Base-by-base conservation (phyloP, 2,113 vertebrate species). In the Chionomys nivalis region DNA sequence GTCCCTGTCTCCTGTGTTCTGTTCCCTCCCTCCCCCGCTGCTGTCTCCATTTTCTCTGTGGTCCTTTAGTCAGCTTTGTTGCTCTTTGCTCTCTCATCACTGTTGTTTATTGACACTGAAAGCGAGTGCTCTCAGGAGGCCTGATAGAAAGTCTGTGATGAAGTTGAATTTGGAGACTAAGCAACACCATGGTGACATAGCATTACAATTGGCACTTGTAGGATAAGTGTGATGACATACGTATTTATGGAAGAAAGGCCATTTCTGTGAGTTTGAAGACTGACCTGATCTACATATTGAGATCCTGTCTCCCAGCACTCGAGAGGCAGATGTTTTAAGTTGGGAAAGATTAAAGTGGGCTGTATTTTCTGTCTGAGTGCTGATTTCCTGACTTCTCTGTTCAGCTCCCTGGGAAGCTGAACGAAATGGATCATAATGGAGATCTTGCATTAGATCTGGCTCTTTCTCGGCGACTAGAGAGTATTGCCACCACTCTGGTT, bases 381-480 rank as follows among this genome's bases (percentile, higher is more conserved):
- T 97, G 49, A 97, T 82, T 49, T 66, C 92, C 85, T 42, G 36
- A 76, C 79, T 91, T 86, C 79, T 88, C 95, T 79, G 78, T 96
- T n/a, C 87, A 99, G 98, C 98, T 99, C 70, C 99, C 99, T 49
- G 99, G 98, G 39, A 99, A 99, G 95, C 98, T 99, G 87, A 99
- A 99, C 63, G 99, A 99, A 94, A 89, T 99, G 96, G 99, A 99
- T 98, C 99, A 98, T 95, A 99, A 99, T 7, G 99, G 99, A 78
- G 99, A 99, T 90, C 99, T 99, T 90, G 99, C 99, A 33, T 98
- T 99, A 87, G 99, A 99, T 97, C 98, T 99, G 68, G 99, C 99
- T 0, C 99, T 99, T 0, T 99, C 99, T 14, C 99, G 99, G 4
- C 99, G 98, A 39, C 95, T 99, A 94, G 99, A 99, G 98, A 99